Evolutionary conservation across 2,113 vertebrate genomes (phyloP).

Genomic region (Macaca fascicularis): T2T-MFA8v1.1 NC_088376.1:18857001-18857500

Average conservation of each 20-base stretch:
- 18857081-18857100: slow-evolving; percentile 36
- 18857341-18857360: background rate
- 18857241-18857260: background rate
- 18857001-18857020: slow-evolving; percentile 50
- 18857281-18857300: background rate
- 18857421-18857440: background rate
- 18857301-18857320: background rate
- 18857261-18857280: background rate
- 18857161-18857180: slow-evolving; percentile 49
- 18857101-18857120: slow-evolving; percentile 48
- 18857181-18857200: background rate
- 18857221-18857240: background rate
- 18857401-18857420: background rate
- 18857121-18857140: slow-evolving; percentile 48
- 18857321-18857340: rapidly evolving
- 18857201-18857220: background rate
- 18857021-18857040: slow-evolving; percentile 62
- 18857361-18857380: background rate
- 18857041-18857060: slow-evolving; percentile 66
- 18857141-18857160: slow-evolving; percentile 30
- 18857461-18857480: background rate
- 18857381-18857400: rapidly evolving
- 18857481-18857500: background rate
- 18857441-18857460: background rate
- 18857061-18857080: slow-evolving; percentile 56